phyloP scores from a whole-genome alignment of 1,140 invertebrate species.

The Lasaia peninsularis region DNA sequence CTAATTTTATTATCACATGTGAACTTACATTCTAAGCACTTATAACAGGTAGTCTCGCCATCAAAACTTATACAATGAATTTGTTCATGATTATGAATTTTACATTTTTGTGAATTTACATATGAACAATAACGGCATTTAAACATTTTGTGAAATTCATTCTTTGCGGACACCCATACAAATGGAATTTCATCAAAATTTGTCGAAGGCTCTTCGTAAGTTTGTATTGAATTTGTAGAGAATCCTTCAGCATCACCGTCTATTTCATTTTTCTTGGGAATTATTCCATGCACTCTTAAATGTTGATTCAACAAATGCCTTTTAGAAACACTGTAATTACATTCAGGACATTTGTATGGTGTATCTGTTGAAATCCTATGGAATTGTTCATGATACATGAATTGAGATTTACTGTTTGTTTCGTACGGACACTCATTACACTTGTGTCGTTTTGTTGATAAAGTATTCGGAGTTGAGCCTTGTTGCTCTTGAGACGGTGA shows the following conservation, averaged over 20 bases:
- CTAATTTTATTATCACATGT: slow-evolving; percentile 86
- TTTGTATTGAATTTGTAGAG: slow-evolving; percentile 27
- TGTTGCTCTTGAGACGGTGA: slow-evolving; percentile 46
- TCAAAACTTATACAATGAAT: slow-evolving; percentile 83
- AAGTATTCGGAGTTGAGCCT: slow-evolving; percentile 18
- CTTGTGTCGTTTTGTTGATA: slow-evolving; percentile 79
- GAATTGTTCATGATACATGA: slow-evolving; percentile 90
- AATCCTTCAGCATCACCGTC: slow-evolving; percentile 48
- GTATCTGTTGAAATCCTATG: slow-evolving; percentile 84
- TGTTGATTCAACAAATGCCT: slow-evolving; percentile 88
- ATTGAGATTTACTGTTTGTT: slow-evolving; percentile 90
- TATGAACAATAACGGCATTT: slow-evolving; percentile 92
- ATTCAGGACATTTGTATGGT: slow-evolving; percentile 87
- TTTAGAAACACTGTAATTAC: slow-evolving; percentile 90
- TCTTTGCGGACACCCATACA: slow-evolving; percentile 85
- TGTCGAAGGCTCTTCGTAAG: slow-evolving; percentile 33
- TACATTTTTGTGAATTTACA: slow-evolving; percentile 86
- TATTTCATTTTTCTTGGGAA: slow-evolving; percentile 51
- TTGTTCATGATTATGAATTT: slow-evolving; percentile 91
- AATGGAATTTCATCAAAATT: slow-evolving; percentile 77
- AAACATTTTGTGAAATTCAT: slow-evolving; percentile 88
- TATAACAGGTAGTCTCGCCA: slow-evolving; percentile 64
- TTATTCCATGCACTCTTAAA: slow-evolving; percentile 85
- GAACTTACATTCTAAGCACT: slow-evolving; percentile 89
- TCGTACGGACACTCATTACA: slow-evolving; percentile 88